Base-by-base conservation (phyloP, 2,797 vertebrate genomes). In the Morus bassanus region DNA sequence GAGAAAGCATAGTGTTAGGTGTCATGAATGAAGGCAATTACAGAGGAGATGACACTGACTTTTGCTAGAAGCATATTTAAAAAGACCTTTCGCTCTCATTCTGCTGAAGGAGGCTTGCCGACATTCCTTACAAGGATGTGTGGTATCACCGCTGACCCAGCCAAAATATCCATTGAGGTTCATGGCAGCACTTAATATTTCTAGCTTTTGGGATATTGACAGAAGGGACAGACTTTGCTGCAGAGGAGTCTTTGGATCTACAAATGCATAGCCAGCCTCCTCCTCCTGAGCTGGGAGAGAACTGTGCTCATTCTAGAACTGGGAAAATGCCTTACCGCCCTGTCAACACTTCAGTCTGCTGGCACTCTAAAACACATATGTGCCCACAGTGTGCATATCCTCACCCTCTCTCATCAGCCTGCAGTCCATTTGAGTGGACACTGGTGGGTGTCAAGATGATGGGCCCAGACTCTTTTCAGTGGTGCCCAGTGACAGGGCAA, bases 311-410 rank as follows among this genome's bases (percentile, higher is more conserved):
- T 67, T 50, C 24, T 41, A 64, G n/a, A 72, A 13, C 9, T 9
- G 15, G 7, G 9, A 56, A 89, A 87, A 73, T 41, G 6, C 4
- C 5, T 63, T 85, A 6, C 9, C 11, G 70, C 41, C 13, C 13
- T 75, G 43, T 35, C 60, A 46, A 54, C 18, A 9, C 37, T 59
- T 63, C 31, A 37, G 7, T 75, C 43, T 68, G 15, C 25, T 28
- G 22, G 10, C 27, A 18, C 45, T 69, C 31, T 23, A 50, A 64
- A 63, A 68, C 17, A 15, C 17, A 6, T 17, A 8, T 46, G 17
- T 74, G 37, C 19, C 51, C 18, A 4, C 23, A 0, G 9, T 16
- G 73, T 88, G 13, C 0, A 0, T 79, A 39, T 14, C 25, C 23
- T 53, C 11, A 51, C 73, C 35, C 27, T 25, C 10, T 65, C 13